Evolutionary conservation across 2,113 vertebrate species (phyloP).

Genomic region (Cromileptes altivelis): DNA sequence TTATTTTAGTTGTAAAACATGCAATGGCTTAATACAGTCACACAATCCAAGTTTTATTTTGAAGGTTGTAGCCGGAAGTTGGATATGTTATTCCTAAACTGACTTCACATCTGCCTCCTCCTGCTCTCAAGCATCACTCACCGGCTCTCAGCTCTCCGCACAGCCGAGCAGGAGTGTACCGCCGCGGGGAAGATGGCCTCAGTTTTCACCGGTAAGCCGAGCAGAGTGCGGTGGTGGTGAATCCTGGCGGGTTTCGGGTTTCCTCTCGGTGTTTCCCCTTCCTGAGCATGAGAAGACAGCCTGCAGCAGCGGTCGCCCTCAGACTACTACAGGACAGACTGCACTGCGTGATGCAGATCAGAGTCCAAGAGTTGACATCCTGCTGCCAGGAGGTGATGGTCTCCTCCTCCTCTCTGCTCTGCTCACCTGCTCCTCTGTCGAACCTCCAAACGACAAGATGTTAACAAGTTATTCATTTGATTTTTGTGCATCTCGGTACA

Average conservation of each 20-base stretch:
- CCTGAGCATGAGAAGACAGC: slow-evolving; percentile 26
- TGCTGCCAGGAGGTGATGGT: slow-evolving; percentile 61
- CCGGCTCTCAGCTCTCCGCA: slow-evolving; percentile 47
- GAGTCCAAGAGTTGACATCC: slow-evolving; percentile 62
- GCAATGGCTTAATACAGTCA: background rate
- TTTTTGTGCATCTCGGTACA: background rate
- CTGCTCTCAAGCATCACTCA: slow-evolving; percentile 50
- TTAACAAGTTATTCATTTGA: slow-evolving; percentile 7
- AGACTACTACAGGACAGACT: slow-evolving; percentile 29
- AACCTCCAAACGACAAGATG: background rate
- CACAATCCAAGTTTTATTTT: slow-evolving; percentile 32
- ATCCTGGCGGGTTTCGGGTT: slow-evolving; percentile 22
- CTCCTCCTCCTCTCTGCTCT: slow-evolving; percentile 25
- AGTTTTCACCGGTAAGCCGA: background rate
- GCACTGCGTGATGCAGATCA: slow-evolving; percentile 62
- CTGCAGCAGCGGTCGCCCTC: slow-evolving; percentile 11
- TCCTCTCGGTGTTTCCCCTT: background rate
- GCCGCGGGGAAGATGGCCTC: slow-evolving; percentile 35
- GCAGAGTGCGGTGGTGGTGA: background rate
- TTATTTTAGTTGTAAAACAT: background rate
- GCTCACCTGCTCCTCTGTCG: slow-evolving; percentile 32
- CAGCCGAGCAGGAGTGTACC: slow-evolving; percentile 29
- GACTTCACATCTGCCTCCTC: background rate
- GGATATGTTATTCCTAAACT: rapidly evolving
- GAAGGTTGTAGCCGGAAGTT: slow-evolving; percentile 27